Percentiles rank a stretch among this genome's conserved stretches.
These are phyloP conservation scores for Nannobrachium achirus DNA, from an alignment of 2,113 vertebrate species.

Conservation along the genomic window DNA sequence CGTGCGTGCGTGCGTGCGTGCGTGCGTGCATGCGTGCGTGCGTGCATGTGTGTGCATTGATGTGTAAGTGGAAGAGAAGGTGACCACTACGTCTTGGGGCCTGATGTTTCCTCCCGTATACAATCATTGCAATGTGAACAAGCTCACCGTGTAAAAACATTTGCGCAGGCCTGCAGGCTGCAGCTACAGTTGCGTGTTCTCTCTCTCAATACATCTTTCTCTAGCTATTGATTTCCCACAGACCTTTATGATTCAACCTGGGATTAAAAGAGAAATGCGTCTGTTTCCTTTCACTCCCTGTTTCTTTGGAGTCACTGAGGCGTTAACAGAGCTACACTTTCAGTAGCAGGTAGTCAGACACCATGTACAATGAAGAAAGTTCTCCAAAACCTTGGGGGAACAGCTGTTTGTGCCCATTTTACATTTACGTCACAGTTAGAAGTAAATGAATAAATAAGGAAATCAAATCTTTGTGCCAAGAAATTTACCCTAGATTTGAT, in stretches of 20 bases:
- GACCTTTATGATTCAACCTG: conserved; percentile 38
- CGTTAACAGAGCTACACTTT: conserved; percentile 12
- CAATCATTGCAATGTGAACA: conserved; percentile 21
- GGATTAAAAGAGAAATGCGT: conserved; percentile 18
- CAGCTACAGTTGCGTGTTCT: conserved; percentile 24
- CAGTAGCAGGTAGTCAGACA: no score
- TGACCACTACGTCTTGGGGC: background rate
- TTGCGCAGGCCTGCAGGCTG: conserved; percentile 19
- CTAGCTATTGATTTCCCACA: conserved; percentile 42
- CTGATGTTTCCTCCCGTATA: conserved; percentile 11
- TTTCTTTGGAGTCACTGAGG: conserved; percentile 46
- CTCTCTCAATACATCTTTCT: conserved; percentile 24
- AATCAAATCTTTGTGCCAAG: no score
- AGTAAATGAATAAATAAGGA: no score
- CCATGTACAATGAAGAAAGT: no score
- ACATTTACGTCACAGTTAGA: no score
- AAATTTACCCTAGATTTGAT: no score
- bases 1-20: background rate
- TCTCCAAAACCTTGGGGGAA: no score
- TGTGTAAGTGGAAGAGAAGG: background rate
- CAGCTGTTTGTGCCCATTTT: no score
- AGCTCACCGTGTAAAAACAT: conserved; percentile 20
- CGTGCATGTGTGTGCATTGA: background rate
- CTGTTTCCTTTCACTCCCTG: conserved; percentile 30
- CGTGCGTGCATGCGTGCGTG: background rate